Base-by-base conservation (phyloP, 2,888 invertebrate genomes). In the Pyrgus malvae region DNA sequence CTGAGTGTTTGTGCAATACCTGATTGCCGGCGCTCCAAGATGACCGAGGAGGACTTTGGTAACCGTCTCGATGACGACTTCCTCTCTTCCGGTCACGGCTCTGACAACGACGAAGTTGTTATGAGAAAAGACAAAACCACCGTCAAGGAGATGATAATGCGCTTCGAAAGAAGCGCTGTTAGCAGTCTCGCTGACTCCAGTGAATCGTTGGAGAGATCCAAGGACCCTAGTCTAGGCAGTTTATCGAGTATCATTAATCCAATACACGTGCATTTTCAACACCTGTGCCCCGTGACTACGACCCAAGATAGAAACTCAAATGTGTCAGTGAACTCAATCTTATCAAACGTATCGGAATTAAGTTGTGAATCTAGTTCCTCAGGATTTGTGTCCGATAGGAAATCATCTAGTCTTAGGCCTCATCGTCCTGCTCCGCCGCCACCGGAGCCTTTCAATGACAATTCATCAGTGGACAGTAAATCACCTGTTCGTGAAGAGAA, bases 351-450 rank as follows among this genome's bases (percentile, higher is more conserved):
- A 56, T 90, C 90, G 12, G 88, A 87, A 72, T 74, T 80, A 56
- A 89, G 90, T 68, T 84, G 72, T 66, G 87, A 83, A 68, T 89
- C 90, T n/a, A 80, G 81, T 74, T 88, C 90, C n/a, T 90, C 90
- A 8, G 90, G 89, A 59, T 90, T 90, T 66, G 73, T 84, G 23
- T 89, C 89, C 35, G 89, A 90, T 65, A 78, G 86, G 59, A 89
- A 87, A 62, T 83, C 86, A 2, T 80, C 56, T 56, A 73, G 60
- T 58, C 71, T 68, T 45, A 75, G 78, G 19, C 89, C 88, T 29
- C 86, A 83, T 48, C 76, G 90, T 59, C 88, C 87, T 12, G 90
- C 90, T n/a, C 90, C 90, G 9, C 88, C 89, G 5, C 90, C 90
- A 21, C 89, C 89, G 0, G 78, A 78, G 44, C 78, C 81, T 9